These are phyloP conservation scores for human (Homo sapiens) DNA, from an alignment of 2,113 vertebrate species.

Conservation along the genomic window GRCh38 chr18:49625001-49625500, in stretches of 20 bases:
- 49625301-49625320: background rate
- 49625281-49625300: background rate
- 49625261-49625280: background rate
- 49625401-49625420: background rate
- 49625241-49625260: background rate
- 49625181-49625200: background rate
- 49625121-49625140: background rate
- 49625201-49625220: background rate
- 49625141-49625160: background rate
- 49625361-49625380: background rate
- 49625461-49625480: background rate
- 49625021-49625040: background rate
- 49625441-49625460: background rate
- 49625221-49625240: background rate
- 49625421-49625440: background rate
- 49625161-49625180: background rate
- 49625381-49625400: background rate
- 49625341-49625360: background rate
- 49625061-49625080: background rate
- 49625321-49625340: background rate
- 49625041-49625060: background rate
- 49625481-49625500: background rate
- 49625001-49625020: background rate
- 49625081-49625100: background rate
- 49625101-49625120: background rate